Percentiles rank a stretch among this genome's conserved stretches.
phyloP scores from a whole-genome alignment of 92 coral and sea anemone genomes.

The Parazoanthus swiftii region DNA sequence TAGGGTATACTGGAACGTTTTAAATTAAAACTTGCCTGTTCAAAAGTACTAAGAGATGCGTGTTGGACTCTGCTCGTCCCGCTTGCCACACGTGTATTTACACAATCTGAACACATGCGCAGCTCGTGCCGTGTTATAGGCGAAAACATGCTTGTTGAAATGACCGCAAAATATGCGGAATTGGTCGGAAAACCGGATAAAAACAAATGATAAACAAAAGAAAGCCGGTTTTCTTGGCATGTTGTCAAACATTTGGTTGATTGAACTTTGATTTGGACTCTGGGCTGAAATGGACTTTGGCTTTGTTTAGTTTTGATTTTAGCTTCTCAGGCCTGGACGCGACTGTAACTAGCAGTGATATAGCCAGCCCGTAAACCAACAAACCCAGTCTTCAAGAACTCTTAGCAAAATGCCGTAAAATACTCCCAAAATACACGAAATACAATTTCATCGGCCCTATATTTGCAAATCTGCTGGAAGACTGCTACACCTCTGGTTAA shows the following conservation, averaged over 20 bases:
- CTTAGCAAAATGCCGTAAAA: no score
- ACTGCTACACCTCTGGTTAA: no score
- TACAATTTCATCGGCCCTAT: no score
- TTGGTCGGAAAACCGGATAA: constrained; percentile 12
- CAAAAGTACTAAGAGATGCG: not conserved
- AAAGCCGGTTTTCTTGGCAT: constrained; percentile 5
- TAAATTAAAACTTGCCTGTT: not conserved
- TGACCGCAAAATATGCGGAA: constrained; percentile 5
- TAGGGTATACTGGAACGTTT: not conserved
- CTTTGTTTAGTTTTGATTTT: not conserved
- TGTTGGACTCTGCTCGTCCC: not conserved
- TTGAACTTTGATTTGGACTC: not conserved
- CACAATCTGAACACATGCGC: not conserved
- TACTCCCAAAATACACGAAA: no score
- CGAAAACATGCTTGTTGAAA: not conserved
- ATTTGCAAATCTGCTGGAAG: no score
- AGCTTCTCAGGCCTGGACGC: no score
- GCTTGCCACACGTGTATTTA: not conserved
- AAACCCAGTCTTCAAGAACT: no score
- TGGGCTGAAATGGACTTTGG: not conserved
- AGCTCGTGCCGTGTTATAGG: not conserved
- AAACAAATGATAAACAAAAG: constrained; percentile 6
- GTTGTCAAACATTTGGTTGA: not conserved
- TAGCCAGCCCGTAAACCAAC: no score
- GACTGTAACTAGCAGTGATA: no score